Conservation (phyloP, 2,113 vertebrate genomes). For the Apeltes quadracus region DNA sequence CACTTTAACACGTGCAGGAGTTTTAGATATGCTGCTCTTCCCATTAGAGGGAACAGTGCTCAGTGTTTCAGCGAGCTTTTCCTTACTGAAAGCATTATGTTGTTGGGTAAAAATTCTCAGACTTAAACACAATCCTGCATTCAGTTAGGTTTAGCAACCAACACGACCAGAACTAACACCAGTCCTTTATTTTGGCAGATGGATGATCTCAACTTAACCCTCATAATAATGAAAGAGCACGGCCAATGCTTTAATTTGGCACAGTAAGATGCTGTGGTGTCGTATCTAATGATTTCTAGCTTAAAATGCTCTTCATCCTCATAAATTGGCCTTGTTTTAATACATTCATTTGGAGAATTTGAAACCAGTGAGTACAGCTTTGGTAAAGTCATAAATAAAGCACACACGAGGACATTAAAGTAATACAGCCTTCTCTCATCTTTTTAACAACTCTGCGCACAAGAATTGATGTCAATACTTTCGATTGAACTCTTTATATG, state of each 20-base stretch:
- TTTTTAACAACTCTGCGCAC: not conserved
- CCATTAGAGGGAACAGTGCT: too few species aligned
- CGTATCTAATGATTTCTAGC: not conserved
- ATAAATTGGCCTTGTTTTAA: not conserved
- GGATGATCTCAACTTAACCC: not conserved
- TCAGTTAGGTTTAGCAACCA: not conserved
- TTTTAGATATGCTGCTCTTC: too few species aligned
- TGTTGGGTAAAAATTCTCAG: too few species aligned
- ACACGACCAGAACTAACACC: not conserved
- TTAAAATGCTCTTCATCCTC: not conserved
- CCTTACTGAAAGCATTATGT: too few species aligned
- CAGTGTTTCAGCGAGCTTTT: too few species aligned
- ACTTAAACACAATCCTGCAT: too few species aligned
- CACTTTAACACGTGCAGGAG: too few species aligned
- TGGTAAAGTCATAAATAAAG: not conserved
- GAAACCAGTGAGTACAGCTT: not conserved
- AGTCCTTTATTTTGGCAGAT: not conserved
- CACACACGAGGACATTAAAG: not conserved
- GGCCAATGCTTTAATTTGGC: not conserved
- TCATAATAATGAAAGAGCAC: not conserved
- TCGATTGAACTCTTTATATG: not conserved
- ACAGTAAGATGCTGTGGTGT: not conserved
- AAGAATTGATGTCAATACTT: not conserved
- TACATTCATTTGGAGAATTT: not conserved
- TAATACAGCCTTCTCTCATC: not conserved